A percentile compares a stretch with the other conserved stretches of the same genome.
Evolutionary conservation across 2,888 invertebrate genomes (phyloP).

Genomic region (Scaeva pyrastri): DNA sequence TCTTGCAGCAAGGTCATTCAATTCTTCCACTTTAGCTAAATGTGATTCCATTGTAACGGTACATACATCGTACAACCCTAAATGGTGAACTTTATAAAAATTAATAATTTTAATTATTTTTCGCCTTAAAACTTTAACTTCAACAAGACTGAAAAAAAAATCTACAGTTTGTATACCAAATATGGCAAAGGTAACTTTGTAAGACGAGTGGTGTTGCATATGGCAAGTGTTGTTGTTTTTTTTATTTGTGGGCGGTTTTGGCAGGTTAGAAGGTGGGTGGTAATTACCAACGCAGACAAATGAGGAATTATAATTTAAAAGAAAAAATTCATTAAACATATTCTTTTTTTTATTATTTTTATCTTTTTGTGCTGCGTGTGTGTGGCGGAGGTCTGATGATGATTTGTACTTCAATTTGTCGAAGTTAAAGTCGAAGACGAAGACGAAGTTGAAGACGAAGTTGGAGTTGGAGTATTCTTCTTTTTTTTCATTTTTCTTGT

Average conservation of each 20-base stretch:
- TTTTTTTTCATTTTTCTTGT: neutral
- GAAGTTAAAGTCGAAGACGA: too few species aligned
- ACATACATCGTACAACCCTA: slow-evolving; percentile 36
- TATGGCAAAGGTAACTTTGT: slow-evolving; percentile 52
- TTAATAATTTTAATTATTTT: slow-evolving; percentile 31
- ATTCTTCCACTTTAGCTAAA: neutral
- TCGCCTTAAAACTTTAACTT: neutral
- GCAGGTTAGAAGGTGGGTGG: slow-evolving; percentile 60
- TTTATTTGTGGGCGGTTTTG: slow-evolving; percentile 61
- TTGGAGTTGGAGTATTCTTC: too few species aligned
- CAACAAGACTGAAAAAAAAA: slow-evolving; percentile 6
- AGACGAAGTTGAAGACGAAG: too few species aligned
- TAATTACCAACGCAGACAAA: slow-evolving; percentile 64
- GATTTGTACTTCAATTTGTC: neutral
- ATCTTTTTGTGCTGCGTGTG: slow-evolving; percentile 30
- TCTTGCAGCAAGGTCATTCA: slow-evolving; percentile 59
- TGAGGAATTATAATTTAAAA: slow-evolving; percentile 34
- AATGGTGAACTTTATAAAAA: slow-evolving; percentile 37
- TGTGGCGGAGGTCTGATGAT: slow-evolving; percentile 18
- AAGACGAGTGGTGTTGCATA: slow-evolving; percentile 16
- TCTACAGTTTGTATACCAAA: slow-evolving; percentile 58
- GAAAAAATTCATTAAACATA: slow-evolving; percentile 4
- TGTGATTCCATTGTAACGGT: slow-evolving; percentile 50
- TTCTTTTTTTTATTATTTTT: slow-evolving; percentile 8
- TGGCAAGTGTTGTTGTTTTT: slow-evolving; percentile 16